Base-by-base conservation (phyloP, 1,140 invertebrate species). In the Oncopeltus fasciatus region DNA sequence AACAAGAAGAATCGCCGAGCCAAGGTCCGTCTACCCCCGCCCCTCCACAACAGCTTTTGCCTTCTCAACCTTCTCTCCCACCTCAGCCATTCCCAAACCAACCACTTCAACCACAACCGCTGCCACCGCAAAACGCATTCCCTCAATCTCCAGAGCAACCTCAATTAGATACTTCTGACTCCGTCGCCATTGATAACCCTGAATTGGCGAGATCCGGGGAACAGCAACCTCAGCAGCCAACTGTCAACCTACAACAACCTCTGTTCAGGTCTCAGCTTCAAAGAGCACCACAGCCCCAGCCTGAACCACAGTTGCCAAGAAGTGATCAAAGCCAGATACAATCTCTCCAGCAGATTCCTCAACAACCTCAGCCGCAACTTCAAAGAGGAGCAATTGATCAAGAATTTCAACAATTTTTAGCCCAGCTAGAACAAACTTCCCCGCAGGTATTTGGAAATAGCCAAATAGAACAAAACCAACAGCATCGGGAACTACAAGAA, bases 11-110 rank as follows among this genome's bases (percentile, higher is more conserved):
- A n/a, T n/a, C n/a, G n/a, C n/a, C n/a, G n/a, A n/a, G n/a, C n/a
- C n/a, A n/a, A n/a, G n/a, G 29, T 64, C 51, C 16, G 57, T 46
- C 63, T 68, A 71, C 64, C 59, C 72, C 47, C 65, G 65, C 14
- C 66, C 70, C 26, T n/a, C n/a, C n/a, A 67, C 66, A 29, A 67
- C 68, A 62, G 60, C 66, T 53, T 31, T 63, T 24, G 24, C 43
- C n/a, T 47, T 57, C 14, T 29, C 56, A 27, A 2, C 11, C n/a
- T 16, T 38, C 59, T 20, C 11, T 56, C 5, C 18, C 33, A 5
- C 26, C 20, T 16, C 65, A 60, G 21, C 61, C 59, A 59, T 5
- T 24, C 56, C 47, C 49, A 31, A 49, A 60, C 31, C 57, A 64
- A 46, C 56, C 59, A 12, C 28, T 33, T n/a, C 59, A 28, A 51